Base-by-base conservation (phyloP, 1,140 invertebrate species). In the Calephelis nemesis region DNA sequence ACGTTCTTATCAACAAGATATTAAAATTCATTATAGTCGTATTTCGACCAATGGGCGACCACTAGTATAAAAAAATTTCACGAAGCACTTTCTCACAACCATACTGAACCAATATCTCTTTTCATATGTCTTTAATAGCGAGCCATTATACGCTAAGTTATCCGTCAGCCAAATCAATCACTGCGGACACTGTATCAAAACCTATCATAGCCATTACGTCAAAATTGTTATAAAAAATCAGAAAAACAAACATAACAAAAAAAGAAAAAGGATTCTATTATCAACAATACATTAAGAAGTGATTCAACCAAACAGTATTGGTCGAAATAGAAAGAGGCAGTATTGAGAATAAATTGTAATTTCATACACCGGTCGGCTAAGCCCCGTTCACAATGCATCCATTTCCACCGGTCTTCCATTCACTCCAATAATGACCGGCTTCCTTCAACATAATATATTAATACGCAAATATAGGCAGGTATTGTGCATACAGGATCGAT, bases 401-500 rank as follows among this genome's bases (percentile, higher is more conserved):
- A 77, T 78, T 78, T 75, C 73, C 76, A 62, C 71, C 73, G 69
- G 62, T 72, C 69, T 67, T 42, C 67, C 73, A 75, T 75, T 77
- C 68, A 75, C 50, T 66, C 47, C 69, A 52, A 78, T 79, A 79
- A 82, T 79, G 77, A 81, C 73, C 72, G 64, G 64, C 77, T 78
- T 65, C 70, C 62, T 65, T 40, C 50, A 52, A 70, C 65, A 65
- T 68, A 69, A 70, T 69, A 74, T 72, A 67, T 69, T 70, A 71
- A 75, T 75, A 74, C 70, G 71, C 73, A 74, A 78, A 81, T 79
- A 78, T 77, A 79, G 74, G 62, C 40, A 39, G 42, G 68, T 58
- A 80, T 82, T 82, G 76, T 84, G 72, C 72, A 72, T 71, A 69
- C 60, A 42, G 64, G 72, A 81, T 81, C 74, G 76, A 72, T 69